These are phyloP conservation scores for Aselliscus stoliczkanus DNA, from an alignment of 2,797 vertebrate genomes.

Conservation along the genomic window DNA sequence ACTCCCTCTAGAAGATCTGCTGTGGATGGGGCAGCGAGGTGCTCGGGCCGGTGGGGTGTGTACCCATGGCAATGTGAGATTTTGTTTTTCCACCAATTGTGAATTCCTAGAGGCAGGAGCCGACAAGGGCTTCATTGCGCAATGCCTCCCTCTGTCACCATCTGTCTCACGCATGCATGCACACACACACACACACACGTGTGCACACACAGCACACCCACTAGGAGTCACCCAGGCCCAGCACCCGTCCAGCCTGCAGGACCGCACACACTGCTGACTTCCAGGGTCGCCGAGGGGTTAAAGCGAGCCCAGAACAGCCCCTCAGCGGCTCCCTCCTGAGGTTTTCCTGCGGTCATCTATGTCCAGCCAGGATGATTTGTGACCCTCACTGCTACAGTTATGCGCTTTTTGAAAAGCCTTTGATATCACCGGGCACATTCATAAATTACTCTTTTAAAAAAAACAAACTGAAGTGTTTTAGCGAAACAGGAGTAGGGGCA, in stretches of 20 bases:
- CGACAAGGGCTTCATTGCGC: background rate
- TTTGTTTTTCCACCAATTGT: background rate
- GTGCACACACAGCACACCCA: background rate
- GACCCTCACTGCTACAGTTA: background rate
- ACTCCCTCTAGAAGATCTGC: background rate
- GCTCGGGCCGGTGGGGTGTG: rapidly evolving
- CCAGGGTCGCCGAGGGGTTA: background rate
- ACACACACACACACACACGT: background rate
- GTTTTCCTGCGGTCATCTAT: rapidly evolving
- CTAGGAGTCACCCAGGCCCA: background rate
- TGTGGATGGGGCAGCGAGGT: rapidly evolving
- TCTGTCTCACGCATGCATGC: background rate
- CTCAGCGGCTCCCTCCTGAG: rapidly evolving
- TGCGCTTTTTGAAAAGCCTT: background rate
- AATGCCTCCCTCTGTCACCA: rapidly evolving
- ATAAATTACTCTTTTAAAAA: background rate
- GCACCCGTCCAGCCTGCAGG: background rate
- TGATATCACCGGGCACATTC: background rate
- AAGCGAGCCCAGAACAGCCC: background rate
- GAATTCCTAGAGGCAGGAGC: background rate
- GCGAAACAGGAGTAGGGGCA: conserved; percentile 54
- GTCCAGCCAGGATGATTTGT: background rate
- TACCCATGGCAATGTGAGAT: rapidly evolving
- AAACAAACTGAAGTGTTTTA: conserved; percentile 66
- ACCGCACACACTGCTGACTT: too few species aligned